Conservation (phyloP, 2,888 invertebrate species). For the Dendrolimus houi region DNA sequence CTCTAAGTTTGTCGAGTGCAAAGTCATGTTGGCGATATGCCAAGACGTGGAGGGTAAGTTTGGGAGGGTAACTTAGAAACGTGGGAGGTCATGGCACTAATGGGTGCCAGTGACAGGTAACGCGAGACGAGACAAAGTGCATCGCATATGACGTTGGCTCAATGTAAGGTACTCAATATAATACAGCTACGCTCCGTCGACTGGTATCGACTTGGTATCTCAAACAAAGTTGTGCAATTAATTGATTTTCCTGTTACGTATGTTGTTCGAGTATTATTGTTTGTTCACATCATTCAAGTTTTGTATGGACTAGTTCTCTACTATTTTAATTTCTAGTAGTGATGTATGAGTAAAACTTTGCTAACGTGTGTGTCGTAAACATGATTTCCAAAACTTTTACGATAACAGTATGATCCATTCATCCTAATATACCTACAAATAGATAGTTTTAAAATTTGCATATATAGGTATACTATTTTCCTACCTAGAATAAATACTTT, state of each 20-base stretch:
- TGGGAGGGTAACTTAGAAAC: conserved; percentile 44
- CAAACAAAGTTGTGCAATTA: neutral
- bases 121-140: conserved; percentile 68
- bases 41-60: conserved; percentile 56
- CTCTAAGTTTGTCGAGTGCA: conserved; percentile 25
- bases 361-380: too few relatives aligned
- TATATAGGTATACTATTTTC: too few relatives aligned
- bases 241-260: neutral
- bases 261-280: neutral
- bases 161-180: neutral
- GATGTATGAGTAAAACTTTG: too few relatives aligned
- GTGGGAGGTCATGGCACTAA: conserved; percentile 64
- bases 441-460: too few relatives aligned
- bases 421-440: too few relatives aligned
- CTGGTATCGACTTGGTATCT: conserved; percentile 12
- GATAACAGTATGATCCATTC: too few relatives aligned
- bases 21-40: conserved; percentile 31
- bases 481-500: too few relatives aligned
- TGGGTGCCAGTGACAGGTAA: conserved; percentile 70
- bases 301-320: too few relatives aligned
- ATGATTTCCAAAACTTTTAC: too few relatives aligned
- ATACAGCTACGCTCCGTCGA: too few relatives aligned
- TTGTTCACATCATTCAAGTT: too few relatives aligned
- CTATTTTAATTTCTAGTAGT: too few relatives aligned
- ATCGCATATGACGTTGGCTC: conserved; percentile 35